Conservation (phyloP, 2,797 vertebrate genomes). For the Rhadinocentrus ornatus region DNA sequence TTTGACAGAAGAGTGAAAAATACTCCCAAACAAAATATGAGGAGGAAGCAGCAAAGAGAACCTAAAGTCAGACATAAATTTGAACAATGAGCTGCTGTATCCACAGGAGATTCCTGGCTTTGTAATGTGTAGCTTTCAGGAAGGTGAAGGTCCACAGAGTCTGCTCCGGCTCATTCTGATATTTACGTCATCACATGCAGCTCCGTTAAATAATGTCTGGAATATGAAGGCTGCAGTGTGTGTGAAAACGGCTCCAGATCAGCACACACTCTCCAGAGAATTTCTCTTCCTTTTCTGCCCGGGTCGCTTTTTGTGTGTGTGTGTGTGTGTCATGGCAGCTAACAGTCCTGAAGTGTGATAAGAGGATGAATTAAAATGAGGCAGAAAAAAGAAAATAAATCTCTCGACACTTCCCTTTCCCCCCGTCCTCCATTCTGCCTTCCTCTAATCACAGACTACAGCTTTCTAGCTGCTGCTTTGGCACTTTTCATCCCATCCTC, state of each 20-base stretch:
- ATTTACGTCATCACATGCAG: not conserved
- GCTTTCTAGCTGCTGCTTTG: slow-evolving; percentile 56
- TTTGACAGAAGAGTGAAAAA: not conserved
- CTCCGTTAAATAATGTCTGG: not conserved
- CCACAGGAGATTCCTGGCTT: not conserved
- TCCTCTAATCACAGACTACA: slow-evolving; percentile 61
- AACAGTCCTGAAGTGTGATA: slow-evolving; percentile 61
- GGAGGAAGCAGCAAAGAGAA: not conserved
- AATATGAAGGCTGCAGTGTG: not conserved
- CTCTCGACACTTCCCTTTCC: slow-evolving; percentile 50
- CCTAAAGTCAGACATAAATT: not conserved
- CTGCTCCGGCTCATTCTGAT: not conserved
- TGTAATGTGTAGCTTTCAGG: not conserved
- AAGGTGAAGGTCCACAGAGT: not conserved
- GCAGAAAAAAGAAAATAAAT: slow-evolving; percentile 64
- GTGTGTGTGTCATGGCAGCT: slow-evolving; percentile 30
- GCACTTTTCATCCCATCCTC: slow-evolving; percentile 46
- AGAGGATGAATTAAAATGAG: slow-evolving; percentile 60
- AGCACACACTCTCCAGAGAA: slow-evolving; percentile 18
- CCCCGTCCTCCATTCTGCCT: slow-evolving; percentile 34
- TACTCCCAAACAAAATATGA: not conserved
- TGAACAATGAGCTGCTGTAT: not conserved
- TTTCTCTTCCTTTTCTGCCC: slow-evolving; percentile 34
- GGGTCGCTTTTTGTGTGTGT: slow-evolving; percentile 16
- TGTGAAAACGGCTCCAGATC: slow-evolving; percentile 18